These are phyloP conservation scores for Actinemys pallida DNA, from an alignment of 2,113 vertebrate genomes.

Conservation along the genomic window DNA sequence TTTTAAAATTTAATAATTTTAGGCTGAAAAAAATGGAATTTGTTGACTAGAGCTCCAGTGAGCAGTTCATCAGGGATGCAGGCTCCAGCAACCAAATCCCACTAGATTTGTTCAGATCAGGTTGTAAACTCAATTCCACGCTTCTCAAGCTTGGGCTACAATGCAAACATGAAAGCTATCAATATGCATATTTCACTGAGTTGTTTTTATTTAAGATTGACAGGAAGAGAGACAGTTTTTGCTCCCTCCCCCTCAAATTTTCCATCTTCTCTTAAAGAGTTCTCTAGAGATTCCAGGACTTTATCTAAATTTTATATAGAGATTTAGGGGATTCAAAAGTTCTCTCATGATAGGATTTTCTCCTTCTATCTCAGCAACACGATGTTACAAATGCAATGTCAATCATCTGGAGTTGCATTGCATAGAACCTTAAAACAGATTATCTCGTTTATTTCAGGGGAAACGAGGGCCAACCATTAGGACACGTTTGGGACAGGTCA, in stretches of 20 bases:
- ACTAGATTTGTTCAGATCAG: not conserved
- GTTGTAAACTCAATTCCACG: not conserved
- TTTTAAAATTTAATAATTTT: constrained; percentile 48
- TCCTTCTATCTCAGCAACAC: not conserved
- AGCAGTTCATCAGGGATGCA: not conserved
- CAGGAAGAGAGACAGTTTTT: not conserved
- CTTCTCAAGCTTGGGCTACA: not conserved
- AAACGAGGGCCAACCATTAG: not conserved
- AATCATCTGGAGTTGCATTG: not conserved
- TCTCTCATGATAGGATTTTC: not conserved
- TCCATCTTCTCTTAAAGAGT: not conserved
- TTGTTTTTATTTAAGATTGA: not conserved
- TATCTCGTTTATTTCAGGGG: not conserved
- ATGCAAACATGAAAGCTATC: not conserved
- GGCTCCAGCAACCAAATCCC: not conserved
- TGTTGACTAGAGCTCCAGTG: not conserved
- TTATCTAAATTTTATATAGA: not conserved
- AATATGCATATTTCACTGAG: not conserved
- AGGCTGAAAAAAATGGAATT: not conserved
- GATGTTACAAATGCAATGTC: not conserved
- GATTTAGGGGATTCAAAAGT: not conserved
- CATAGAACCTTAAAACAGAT: not conserved
- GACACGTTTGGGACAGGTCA: not conserved
- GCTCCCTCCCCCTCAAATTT: not conserved
- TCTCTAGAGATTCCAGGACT: not conserved